Evolutionary conservation across 2,113 vertebrate genomes (phyloP).

Genomic region (Notothenia rossii): DNA sequence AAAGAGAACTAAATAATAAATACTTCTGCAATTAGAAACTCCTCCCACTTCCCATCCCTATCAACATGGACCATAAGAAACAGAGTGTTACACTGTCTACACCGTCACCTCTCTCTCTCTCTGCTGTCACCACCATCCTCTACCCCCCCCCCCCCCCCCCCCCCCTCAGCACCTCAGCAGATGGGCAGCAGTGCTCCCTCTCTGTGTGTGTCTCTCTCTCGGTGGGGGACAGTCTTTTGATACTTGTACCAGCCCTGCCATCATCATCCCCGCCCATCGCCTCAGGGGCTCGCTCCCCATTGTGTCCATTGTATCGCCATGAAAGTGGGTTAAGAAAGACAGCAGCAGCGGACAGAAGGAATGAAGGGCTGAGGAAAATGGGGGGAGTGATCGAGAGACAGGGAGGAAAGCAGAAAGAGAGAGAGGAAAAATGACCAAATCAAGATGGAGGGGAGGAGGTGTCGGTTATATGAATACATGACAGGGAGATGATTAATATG

Average conservation of each 20-base stretch:
- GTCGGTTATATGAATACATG: slow-evolving; percentile 54
- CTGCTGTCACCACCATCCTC: slow-evolving; percentile 37
- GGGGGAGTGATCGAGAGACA: slow-evolving; percentile 32
- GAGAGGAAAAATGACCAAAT: slow-evolving; percentile 47
- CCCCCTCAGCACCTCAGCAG: slow-evolving; percentile 71
- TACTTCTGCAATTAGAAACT: neutral
- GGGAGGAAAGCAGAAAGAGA: slow-evolving; percentile 19
- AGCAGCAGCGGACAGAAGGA: slow-evolving; percentile 57
- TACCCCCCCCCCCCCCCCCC: slow-evolving; percentile 4
- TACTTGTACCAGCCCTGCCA: slow-evolving; percentile 66
- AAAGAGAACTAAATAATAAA: too few species aligned
- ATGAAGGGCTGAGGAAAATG: slow-evolving; percentile 23
- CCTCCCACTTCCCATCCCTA: neutral
- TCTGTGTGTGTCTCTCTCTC: slow-evolving; percentile 40
- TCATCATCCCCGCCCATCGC: slow-evolving; percentile 66
- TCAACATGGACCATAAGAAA: neutral
- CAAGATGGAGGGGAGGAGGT: slow-evolving; percentile 35
- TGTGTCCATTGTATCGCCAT: slow-evolving; percentile 77
- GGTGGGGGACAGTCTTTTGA: slow-evolving; percentile 75
- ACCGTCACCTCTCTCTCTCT: slow-evolving; percentile 8
- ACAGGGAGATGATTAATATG: slow-evolving; percentile 48
- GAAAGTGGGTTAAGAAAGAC: slow-evolving; percentile 80
- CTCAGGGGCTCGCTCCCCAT: slow-evolving; percentile 68
- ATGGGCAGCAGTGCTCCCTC: slow-evolving; percentile 74
- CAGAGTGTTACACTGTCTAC: neutral